phyloP scores from a whole-genome alignment of 2,113 vertebrate species.

The Misgurnus anguillicaudatus region DNA sequence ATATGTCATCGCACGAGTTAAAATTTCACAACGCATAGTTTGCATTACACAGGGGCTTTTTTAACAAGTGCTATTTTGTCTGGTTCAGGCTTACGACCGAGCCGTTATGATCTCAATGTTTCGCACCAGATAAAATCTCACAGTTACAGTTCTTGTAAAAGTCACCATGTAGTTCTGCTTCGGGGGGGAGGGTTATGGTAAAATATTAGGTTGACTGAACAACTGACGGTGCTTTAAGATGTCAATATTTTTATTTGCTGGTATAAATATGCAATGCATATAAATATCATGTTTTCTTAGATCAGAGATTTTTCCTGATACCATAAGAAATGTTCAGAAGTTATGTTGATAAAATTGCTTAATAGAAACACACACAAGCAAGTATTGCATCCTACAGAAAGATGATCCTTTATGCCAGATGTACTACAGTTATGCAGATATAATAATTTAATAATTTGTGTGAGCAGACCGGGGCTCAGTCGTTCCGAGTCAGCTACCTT shows the following conservation, averaged over 20 bases:
- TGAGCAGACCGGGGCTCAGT: conserved; percentile 23
- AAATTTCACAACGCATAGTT: conserved; percentile 6
- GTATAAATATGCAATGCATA: background rate
- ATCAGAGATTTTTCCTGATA: too few species aligned
- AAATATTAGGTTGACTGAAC: too few species aligned
- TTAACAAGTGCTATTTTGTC: conserved; percentile 11
- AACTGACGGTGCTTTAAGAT: too few species aligned
- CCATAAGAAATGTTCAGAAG: background rate
- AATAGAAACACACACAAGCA: background rate
- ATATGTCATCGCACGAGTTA: background rate
- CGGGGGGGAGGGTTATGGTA: background rate
- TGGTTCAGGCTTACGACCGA: background rate
- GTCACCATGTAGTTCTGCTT: background rate
- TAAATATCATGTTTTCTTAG: too few species aligned
- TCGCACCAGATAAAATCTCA: background rate
- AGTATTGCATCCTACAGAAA: background rate
- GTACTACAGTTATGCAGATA: conserved; percentile 14
- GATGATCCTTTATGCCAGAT: conserved; percentile 23
- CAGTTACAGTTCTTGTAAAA: background rate
- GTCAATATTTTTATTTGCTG: background rate
- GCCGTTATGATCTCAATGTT: background rate
- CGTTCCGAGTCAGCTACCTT: conserved; percentile 47
- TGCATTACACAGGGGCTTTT: background rate
- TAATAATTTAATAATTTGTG: conserved; percentile 15
- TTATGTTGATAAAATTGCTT: background rate